Conservation (phyloP, 2,797 vertebrate species). For the Leptoclinus maculatus region DNA sequence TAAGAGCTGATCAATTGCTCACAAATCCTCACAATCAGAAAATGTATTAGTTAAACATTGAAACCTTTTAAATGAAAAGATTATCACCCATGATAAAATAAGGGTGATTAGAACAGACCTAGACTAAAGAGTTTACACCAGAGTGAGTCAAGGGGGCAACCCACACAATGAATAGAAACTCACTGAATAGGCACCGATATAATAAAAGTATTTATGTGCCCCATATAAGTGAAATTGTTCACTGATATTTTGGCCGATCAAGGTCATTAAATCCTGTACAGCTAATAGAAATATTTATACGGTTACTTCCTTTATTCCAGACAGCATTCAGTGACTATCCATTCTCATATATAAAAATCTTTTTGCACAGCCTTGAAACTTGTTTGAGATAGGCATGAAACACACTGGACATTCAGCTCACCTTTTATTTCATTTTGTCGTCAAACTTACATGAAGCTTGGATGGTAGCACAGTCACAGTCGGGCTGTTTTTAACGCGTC, state of each 20-base stretch:
- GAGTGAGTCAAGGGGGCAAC: conserved; percentile 7
- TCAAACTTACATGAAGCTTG: conserved; percentile 22
- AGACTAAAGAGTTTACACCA: not conserved
- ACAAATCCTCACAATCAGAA: not conserved
- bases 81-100: not conserved
- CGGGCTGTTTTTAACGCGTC: not conserved
- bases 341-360: conserved; percentile 14
- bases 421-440: conserved; percentile 27
- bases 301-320: conserved; percentile 2
- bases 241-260: conserved; percentile 5
- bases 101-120: not conserved
- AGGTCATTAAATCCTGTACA: conserved; percentile 12
- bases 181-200: not conserved
- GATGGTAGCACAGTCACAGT: not conserved
- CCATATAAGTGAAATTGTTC: conserved; percentile 16
- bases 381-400: conserved; percentile 24
- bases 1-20: conserved; percentile 4
- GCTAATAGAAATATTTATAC: conserved; percentile 1
- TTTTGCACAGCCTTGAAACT: conserved; percentile 23
- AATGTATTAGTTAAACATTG: conserved; percentile 6
- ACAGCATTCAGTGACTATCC: not conserved
- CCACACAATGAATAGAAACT: conserved; percentile 2
- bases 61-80: not conserved
- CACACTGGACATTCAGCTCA: conserved; percentile 19
- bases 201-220: not conserved